Conservation (phyloP, 2,113 vertebrate genomes). For the Zootoca vivipara region DNA sequence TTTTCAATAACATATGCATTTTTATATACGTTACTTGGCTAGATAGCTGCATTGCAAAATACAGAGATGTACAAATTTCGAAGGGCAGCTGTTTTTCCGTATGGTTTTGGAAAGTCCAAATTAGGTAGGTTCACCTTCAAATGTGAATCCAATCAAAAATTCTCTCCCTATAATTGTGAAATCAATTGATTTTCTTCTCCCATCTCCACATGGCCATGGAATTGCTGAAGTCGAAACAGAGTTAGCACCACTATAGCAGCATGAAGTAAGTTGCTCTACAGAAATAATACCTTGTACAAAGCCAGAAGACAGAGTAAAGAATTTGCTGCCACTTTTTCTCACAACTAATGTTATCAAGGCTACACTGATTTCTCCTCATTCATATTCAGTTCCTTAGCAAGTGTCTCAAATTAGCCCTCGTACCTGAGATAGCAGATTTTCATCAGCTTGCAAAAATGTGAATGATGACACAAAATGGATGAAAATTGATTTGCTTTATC, state of each 20-base stretch:
- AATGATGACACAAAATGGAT: conserved; percentile 3
- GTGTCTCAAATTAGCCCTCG: background rate
- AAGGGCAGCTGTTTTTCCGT: too few species aligned
- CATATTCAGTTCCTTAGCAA: conserved; percentile 4
- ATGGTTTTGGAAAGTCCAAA: too few species aligned
- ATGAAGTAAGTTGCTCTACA: background rate
- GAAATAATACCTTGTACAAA: background rate
- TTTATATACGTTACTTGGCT: too few species aligned
- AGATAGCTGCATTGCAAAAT: too few species aligned
- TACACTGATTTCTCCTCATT: background rate
- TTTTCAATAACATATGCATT: too few species aligned
- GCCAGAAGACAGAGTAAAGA: background rate
- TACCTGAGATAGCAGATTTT: background rate
- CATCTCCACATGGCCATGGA: background rate
- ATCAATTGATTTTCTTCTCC: too few species aligned
- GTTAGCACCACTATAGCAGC: background rate
- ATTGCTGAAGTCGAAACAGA: background rate
- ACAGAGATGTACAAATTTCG: too few species aligned
- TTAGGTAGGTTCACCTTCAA: too few species aligned
- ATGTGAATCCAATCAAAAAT: too few species aligned
- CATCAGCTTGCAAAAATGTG: conserved; percentile 2
- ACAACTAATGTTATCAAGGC: background rate
- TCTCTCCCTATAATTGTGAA: too few species aligned
- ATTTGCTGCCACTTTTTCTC: background rate
- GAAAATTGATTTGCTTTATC: conserved; percentile 6